Percentiles rank a stretch among this genome's conserved stretches.
Evolutionary conservation across 2,888 invertebrate species (phyloP).

Genomic region (Ophion ventricosus): DNA sequence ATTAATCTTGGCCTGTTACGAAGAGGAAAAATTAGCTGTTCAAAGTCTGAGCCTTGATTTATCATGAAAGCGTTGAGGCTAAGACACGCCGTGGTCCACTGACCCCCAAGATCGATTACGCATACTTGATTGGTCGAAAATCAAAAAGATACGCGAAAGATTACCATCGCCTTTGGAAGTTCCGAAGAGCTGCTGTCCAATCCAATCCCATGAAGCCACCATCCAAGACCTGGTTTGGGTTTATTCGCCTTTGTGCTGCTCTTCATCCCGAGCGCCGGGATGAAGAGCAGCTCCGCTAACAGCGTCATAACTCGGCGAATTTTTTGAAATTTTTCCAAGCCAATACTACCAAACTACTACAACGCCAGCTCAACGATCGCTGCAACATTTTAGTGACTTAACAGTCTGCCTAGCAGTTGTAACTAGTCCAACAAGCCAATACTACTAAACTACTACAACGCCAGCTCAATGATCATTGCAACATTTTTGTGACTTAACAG

Average conservation of each 20-base stretch:
- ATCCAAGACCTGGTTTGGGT: background rate
- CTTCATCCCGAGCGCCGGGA: background rate
- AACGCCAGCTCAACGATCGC: too few species aligned
- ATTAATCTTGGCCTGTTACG: conserved; percentile 8
- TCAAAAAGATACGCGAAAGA: background rate
- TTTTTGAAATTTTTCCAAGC: too few species aligned
- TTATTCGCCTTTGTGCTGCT: background rate
- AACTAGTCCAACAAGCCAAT: too few species aligned
- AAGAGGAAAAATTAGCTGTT: background rate
- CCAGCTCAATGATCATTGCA: too few species aligned
- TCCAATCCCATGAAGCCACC: background rate
- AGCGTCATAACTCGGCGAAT: too few species aligned
- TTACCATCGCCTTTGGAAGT: background rate
- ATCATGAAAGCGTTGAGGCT: background rate
- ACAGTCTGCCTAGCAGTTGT: too few species aligned
- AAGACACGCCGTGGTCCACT: background rate
- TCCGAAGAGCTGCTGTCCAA: background rate
- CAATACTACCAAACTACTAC: too few species aligned
- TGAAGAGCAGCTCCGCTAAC: too few species aligned
- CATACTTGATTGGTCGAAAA: background rate
- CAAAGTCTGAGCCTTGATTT: conserved; percentile 1
- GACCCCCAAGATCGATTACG: background rate
- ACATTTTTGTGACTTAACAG: too few species aligned
- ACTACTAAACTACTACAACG: too few species aligned
- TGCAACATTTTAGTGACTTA: too few species aligned